Evolutionary conservation across 2,113 vertebrate genomes (phyloP), one percentile per base, ranked within the genome.

Genomic region (Excalfactoria chinensis): DNA sequence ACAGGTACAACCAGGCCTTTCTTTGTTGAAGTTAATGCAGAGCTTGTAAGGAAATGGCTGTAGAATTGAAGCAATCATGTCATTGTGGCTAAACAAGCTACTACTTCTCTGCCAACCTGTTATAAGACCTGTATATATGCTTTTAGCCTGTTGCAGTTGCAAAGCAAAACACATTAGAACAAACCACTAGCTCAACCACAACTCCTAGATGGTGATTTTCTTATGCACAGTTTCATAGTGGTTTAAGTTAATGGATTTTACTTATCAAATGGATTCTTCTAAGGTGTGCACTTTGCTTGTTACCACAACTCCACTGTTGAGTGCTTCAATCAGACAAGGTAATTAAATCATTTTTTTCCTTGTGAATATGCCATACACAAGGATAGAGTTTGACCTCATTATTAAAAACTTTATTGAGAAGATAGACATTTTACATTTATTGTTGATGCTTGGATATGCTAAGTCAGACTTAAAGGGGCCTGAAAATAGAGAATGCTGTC

Each of bases 171-270:
- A 59, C 89, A 94, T 95, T 93, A 93, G 78, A 89, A 91, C 59
- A 85, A 94, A 91, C 89, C 87, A 87, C 87, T 51, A 83, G 55
- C 85, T 91, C 85, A 93, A 94, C 94, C 94, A 95, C 93, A 94
- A 1, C 37, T 83, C 75, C 82, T 93, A 73, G 75, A 91, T 73
- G 64, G 72, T 70, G 49, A 89, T 79, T 95, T 88, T 95, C 75
- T 83, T 83, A 63, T 59, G 79, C 41, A 44, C 59, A 51, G 68
- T 89, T 95, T 85, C 71, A 67, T 55, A 79, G 85, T 70, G 78
- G 78, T 88, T 95, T 96, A 91, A 93, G 28, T 46, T 95, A 96
- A 96, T 94, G 94, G 85, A 86, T 91, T 96, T 94, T 93, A 88
- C 85, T 93, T 81, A 87, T 63, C 88, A 87, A 83, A 83, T 83